Evolutionary conservation across 2,113 vertebrate genomes (phyloP), one percentile per base, ranked within the genome.

Genomic region (Micromys minutus): DNA sequence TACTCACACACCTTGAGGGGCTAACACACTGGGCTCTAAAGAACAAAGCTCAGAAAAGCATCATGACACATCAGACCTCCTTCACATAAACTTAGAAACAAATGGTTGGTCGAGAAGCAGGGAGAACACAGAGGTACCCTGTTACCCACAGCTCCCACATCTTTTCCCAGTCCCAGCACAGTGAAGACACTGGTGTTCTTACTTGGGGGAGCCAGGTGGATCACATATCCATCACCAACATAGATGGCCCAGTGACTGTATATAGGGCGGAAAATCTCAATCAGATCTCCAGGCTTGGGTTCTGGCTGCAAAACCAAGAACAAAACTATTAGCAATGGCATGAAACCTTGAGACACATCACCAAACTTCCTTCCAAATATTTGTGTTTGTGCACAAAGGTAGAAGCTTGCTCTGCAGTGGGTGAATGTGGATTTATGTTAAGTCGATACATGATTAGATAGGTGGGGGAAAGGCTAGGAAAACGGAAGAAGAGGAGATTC

Each of bases 241-340:
- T 99, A 99, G 75, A 99, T 87, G 16, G 98, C 99, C 99, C 99
- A 99, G 97, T 99, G 99, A 63, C 98, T 98, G 94, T 99, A 99
- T 12, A 94, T 31, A 34, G 97, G 96, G 57, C 99, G 98, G 92
- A 98, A 98, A 93, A 99, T 99, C 97, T 99, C 99, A 5, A 99
- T 99, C 96, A 99, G 93, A 97, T 99, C 99, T 36, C 99, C 99
- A 12, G 59, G 97, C n/a, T 99, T 94, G 42, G 98, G 99, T 57
- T 97, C 96, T 1, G 72, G 85, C 98, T 98, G 94, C 50, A 93
- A 97, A 84, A 69, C 17, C 81, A 93, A 93, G 55, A 96, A 94
- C 57, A 76, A 2, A 19, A 34, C 31, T 11, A 45, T 95, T 50
- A 93, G n/a, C 45, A 13, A 80, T 0, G 3, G 26, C 0, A 4